phyloP scores from a whole-genome alignment of 2,113 vertebrate species.

The Psittacara wagleri region DNA sequence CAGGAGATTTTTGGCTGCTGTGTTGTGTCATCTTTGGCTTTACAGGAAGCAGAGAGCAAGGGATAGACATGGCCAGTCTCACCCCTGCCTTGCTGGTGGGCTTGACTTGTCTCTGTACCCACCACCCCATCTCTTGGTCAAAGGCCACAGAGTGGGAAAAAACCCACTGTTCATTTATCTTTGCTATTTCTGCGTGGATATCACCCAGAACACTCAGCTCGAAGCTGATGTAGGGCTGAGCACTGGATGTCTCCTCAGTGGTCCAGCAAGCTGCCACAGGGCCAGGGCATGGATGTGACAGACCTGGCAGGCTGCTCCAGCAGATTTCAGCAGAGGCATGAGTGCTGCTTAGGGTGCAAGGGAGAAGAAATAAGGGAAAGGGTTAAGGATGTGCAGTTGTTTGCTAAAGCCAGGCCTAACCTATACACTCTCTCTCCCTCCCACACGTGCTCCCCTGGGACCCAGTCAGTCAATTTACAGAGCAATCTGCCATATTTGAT shows the following conservation, averaged over 20 bases:
- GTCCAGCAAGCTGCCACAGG: rapidly evolving
- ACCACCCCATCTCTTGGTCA: background rate
- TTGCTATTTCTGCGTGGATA: background rate
- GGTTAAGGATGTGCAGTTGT: background rate
- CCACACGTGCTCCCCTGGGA: background rate
- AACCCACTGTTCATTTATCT: background rate
- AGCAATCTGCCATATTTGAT: background rate
- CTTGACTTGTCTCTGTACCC: background rate
- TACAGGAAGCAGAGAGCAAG: background rate
- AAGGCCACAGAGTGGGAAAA: background rate
- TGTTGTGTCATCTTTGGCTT: background rate
- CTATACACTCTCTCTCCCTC: background rate
- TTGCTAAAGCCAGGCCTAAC: background rate
- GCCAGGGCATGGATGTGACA: rapidly evolving
- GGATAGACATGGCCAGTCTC: background rate
- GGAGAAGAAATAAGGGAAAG: background rate
- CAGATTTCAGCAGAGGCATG: background rate
- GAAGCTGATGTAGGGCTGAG: background rate
- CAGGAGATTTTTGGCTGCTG: background rate
- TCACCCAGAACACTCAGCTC: background rate
- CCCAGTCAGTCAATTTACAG: background rate
- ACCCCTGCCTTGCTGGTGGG: rapidly evolving
- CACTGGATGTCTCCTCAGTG: background rate
- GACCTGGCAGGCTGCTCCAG: background rate
- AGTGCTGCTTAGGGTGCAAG: background rate